Percentiles rank a stretch among this genome's conserved stretches.
phyloP scores from a whole-genome alignment of 2,888 invertebrate species.

The Teleiodes luculella region DNA sequence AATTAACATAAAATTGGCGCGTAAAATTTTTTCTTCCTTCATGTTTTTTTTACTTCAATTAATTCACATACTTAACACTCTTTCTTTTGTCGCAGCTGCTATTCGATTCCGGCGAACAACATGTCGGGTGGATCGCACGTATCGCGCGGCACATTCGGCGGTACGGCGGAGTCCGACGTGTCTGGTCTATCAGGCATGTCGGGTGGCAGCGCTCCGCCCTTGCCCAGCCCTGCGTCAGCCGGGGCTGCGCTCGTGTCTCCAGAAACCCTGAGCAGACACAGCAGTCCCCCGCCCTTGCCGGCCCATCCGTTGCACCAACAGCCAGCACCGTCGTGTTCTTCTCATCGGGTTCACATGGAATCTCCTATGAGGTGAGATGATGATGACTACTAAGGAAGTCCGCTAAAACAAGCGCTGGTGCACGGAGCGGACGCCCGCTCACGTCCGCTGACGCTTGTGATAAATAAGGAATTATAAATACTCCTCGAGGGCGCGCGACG shows the following conservation, averaged over 20 bases:
- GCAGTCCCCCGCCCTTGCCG: constrained; percentile 73
- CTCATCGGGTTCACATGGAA: constrained; percentile 76
- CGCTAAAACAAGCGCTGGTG: too few relatives aligned
- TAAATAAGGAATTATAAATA: too few relatives aligned
- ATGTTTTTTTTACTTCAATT: not conserved
- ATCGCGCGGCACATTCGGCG: constrained; percentile 73
- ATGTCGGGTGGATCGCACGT: constrained; percentile 80
- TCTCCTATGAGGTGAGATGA: constrained; percentile 68
- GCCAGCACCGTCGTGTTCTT: constrained; percentile 73
- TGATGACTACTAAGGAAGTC: too few relatives aligned
- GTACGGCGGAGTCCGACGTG: constrained; percentile 63
- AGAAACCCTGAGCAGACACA: constrained; percentile 83
- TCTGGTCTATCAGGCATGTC: constrained; percentile 64
- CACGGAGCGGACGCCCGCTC: too few relatives aligned
- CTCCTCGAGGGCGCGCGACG: too few relatives aligned
- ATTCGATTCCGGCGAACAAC: constrained; percentile 81
- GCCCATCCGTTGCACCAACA: constrained; percentile 76
- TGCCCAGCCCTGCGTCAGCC: constrained; percentile 86
- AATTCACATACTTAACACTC: not conserved
- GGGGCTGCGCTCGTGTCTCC: constrained; percentile 87
- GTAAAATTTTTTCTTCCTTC: too few relatives aligned
- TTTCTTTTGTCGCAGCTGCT: constrained; percentile 68
- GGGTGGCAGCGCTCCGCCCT: constrained; percentile 75
- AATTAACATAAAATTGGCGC: too few relatives aligned
- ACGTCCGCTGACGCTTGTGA: too few relatives aligned